phyloP scores from a whole-genome alignment of 2,113 vertebrate genomes.

The Pteronura brasiliensis region DNA sequence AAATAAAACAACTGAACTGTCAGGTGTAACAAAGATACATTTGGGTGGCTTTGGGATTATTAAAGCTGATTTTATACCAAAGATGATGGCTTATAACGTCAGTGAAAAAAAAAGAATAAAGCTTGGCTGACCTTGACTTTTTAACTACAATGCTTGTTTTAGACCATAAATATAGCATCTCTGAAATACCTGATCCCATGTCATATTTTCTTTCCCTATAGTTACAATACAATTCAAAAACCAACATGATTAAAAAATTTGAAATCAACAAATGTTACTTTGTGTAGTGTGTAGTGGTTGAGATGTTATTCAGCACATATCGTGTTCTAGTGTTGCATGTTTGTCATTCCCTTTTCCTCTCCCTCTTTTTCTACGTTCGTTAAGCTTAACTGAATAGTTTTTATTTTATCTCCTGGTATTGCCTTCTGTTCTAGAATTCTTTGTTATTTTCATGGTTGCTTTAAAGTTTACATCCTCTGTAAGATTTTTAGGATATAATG shows the following conservation, averaged over 20 bases:
- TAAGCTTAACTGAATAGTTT: background rate
- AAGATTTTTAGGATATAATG: background rate
- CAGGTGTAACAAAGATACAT: constrained; percentile 37
- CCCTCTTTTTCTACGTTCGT: background rate
- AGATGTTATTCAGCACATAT: fast-evolving
- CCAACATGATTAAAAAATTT: background rate
- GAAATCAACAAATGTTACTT: background rate
- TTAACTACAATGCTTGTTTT: constrained; percentile 40
- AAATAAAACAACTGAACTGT: constrained; percentile 48
- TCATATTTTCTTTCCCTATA: background rate
- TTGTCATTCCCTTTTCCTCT: background rate
- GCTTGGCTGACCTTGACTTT: constrained; percentile 44
- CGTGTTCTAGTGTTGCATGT: fast-evolving
- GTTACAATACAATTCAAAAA: background rate
- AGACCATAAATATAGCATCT: background rate
- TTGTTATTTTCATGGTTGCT: background rate
- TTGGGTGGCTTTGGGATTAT: constrained; percentile 25
- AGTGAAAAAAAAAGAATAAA: constrained; percentile 31
- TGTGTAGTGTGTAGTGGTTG: too few relatives aligned
- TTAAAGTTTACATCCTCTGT: background rate
- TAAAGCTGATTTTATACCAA: constrained; percentile 53
- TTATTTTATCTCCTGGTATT: background rate
- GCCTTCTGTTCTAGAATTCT: background rate
- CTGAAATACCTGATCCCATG: background rate
- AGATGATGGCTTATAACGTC: constrained; percentile 30